Percentiles rank a stretch among this genome's conserved stretches.
Conservation (phyloP, 2,113 vertebrate species). For the Microcebus griseorufus region DNA sequence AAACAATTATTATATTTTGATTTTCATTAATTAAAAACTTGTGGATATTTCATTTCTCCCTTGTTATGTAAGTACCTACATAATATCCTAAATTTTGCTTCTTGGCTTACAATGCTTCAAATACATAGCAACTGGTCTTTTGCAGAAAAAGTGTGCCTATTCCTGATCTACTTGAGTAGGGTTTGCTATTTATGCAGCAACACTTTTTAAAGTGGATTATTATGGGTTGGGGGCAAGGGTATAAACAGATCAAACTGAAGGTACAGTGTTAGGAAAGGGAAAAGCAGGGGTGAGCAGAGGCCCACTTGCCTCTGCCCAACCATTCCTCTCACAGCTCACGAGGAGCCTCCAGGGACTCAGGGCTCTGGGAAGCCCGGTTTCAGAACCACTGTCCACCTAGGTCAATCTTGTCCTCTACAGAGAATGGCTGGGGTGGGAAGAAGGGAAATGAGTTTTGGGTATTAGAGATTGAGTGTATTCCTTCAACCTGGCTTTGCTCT, state of each 20-base stretch:
- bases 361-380: not conserved
- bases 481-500: not conserved
- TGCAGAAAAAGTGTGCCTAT: not conserved
- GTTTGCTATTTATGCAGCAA: not conserved
- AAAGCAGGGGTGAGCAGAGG: not conserved
- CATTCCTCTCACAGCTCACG: accelerated
- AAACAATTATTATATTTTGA: constrained; percentile 11
- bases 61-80: not conserved
- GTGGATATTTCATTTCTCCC: not conserved
- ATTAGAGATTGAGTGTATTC: not conserved
- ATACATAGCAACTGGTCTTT: not conserved
- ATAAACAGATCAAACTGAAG: not conserved
- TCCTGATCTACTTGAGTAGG: not conserved
- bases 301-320: not conserved
- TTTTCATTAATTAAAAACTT: not conserved
- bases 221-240: not conserved
- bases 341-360: not conserved
- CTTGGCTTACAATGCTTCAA: not conserved
- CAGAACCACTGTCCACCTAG: not conserved
- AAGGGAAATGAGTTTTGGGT: not conserved
- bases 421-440: not conserved
- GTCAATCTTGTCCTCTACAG: not conserved
- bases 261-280: not conserved
- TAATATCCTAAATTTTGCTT: not conserved
- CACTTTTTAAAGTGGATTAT: not conserved